A percentile compares a stretch with the other conserved stretches of the same genome.
Conservation (phyloP, 2,113 vertebrate genomes). For the Aleadryas rufinucha region DNA sequence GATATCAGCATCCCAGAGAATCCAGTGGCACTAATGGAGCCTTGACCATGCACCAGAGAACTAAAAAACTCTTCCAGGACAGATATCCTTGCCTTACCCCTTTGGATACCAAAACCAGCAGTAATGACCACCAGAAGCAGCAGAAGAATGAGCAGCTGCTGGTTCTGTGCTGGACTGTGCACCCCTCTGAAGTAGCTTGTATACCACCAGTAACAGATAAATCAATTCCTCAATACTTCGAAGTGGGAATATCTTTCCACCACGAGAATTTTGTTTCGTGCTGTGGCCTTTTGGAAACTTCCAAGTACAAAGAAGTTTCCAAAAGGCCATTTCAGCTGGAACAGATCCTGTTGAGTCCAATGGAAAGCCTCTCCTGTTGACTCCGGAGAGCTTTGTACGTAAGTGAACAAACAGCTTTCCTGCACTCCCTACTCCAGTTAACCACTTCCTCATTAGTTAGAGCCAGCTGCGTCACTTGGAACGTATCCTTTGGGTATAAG, state of each 20-base stretch:
- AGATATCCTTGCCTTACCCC: neutral
- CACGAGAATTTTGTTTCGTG: neutral
- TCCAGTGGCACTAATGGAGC: neutral
- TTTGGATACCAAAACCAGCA: neutral
- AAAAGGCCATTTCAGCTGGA: neutral
- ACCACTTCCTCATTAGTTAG: constrained; percentile 31
- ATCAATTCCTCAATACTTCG: neutral
- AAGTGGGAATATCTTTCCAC: neutral
- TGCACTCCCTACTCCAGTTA: neutral
- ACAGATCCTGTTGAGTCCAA: neutral
- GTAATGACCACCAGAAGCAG: neutral
- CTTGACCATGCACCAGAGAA: neutral
- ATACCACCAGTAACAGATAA: neutral
- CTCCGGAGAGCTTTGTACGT: neutral
- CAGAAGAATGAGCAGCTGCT: neutral
- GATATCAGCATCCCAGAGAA: neutral
- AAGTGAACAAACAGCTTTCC: neutral
- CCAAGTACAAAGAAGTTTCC: neutral
- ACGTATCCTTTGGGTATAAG: neutral
- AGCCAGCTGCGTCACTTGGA: constrained; percentile 50
- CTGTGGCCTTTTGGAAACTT: neutral
- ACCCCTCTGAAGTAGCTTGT: neutral
- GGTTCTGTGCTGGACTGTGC: neutral
- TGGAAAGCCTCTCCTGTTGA: neutral
- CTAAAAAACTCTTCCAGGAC: neutral